phyloP scores from a whole-genome alignment of 2,113 vertebrate species.

The Etheostoma cragini region DNA sequence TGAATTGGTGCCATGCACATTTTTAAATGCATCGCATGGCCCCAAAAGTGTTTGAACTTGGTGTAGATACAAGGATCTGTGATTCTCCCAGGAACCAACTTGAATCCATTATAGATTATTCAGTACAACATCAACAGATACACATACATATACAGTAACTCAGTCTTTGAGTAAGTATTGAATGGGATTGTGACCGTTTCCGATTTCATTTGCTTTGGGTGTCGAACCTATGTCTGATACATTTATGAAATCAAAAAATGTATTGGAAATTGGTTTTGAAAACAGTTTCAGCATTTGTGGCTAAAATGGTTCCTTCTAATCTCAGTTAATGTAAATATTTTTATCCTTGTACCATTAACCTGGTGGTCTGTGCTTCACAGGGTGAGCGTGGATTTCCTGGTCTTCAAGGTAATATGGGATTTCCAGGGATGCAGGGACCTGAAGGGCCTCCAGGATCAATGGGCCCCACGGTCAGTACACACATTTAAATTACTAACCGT shows the following conservation, averaged over 20 bases:
- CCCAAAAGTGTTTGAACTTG: background rate
- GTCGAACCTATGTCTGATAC: background rate
- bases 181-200: background rate
- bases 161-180: background rate
- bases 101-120: background rate
- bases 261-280: background rate
- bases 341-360: background rate
- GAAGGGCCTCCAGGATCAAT: slow-evolving; percentile 92
- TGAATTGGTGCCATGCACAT: background rate
- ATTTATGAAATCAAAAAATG: background rate
- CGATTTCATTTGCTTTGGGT: background rate
- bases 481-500: background rate
- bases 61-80: background rate
- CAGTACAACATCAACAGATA: background rate
- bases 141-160: background rate
- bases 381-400: slow-evolving; percentile 94
- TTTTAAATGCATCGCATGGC: background rate
- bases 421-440: slow-evolving; percentile 95
- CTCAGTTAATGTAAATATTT: background rate
- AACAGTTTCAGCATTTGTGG: background rate
- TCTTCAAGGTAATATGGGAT: slow-evolving; percentile 93
- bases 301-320: background rate
- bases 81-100: background rate
- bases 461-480: slow-evolving; percentile 88
- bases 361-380: slow-evolving; percentile 70